Percentiles rank a stretch among this genome's conserved stretches.
phyloP scores from a whole-genome alignment of 2,797 vertebrate species.

The Melanotaenia boesemani region DNA sequence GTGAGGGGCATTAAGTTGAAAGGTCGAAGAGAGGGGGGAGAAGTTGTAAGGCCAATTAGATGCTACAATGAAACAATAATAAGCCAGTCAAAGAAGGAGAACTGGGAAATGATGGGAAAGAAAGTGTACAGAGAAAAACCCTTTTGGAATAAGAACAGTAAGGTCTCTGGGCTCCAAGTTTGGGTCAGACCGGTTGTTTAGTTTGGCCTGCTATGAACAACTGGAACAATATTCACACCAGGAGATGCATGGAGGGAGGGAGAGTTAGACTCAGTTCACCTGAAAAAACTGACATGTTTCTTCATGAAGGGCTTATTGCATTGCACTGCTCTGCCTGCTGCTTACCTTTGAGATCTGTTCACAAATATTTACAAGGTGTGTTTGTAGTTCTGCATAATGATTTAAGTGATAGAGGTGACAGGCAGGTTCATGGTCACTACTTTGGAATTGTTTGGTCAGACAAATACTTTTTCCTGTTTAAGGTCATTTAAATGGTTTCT shows the following conservation, averaged over 20 bases:
- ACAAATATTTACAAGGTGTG: constrained; percentile 15
- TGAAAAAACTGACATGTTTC: constrained; percentile 50
- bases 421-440: constrained; percentile 26
- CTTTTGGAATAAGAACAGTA: constrained; percentile 14
- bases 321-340: constrained; percentile 20
- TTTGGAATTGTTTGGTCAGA: constrained; percentile 3
- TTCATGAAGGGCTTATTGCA: constrained; percentile 37
- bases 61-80: background rate
- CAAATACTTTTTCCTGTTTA: constrained; percentile 12
- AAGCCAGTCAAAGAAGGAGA: background rate
- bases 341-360: constrained; percentile 24
- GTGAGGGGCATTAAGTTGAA: constrained; percentile 20
- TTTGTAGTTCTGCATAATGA: constrained; percentile 36
- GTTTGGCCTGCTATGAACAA: constrained; percentile 63
- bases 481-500: background rate
- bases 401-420: constrained; percentile 28
- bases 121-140: constrained; percentile 32
- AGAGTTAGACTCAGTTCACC: constrained; percentile 59
- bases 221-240: constrained; percentile 65
- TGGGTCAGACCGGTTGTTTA: constrained; percentile 59
- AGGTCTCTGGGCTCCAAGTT: constrained; percentile 23
- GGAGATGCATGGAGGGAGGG: constrained; percentile 61
- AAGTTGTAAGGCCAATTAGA: background rate
- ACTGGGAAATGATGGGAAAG: constrained; percentile 10
- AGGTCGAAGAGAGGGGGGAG: background rate